phyloP scores from a whole-genome alignment of 64 coral and sea anemone species.

The Actinia equina region DNA sequence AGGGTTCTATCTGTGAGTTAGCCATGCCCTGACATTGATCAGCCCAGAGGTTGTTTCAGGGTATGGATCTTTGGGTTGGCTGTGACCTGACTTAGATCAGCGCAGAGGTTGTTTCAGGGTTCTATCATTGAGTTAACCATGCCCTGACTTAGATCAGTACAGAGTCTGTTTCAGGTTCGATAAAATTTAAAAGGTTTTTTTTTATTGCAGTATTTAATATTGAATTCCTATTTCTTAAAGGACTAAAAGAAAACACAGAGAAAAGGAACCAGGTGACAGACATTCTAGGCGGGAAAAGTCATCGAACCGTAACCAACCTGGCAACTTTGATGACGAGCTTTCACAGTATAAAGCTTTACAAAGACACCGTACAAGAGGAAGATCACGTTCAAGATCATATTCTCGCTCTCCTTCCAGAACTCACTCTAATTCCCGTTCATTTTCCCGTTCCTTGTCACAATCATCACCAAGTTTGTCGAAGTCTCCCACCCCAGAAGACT shows the following conservation, averaged over 20 bases:
- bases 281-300: not conserved
- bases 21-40: too few species aligned
- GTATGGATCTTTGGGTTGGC: too few species aligned
- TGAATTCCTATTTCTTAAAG: not conserved
- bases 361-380: conserved; percentile 9
- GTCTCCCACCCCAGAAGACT: conserved; percentile 61
- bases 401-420: conserved; percentile 37
- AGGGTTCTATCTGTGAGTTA: too few species aligned
- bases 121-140: too few species aligned
- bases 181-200: too few species aligned
- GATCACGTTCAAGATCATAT: conserved; percentile 17
- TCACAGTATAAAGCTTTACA: conserved; percentile 47
- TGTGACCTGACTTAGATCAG: too few species aligned
- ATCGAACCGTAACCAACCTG: not conserved
- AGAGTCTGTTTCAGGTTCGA: too few species aligned
- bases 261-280: not conserved
- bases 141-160: too few species aligned
- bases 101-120: too few species aligned
- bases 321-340: conserved; percentile 60
- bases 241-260: conserved; percentile 31
- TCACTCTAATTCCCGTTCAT: conserved; percentile 32
- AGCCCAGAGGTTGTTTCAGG: too few species aligned
- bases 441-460: conserved; percentile 37
- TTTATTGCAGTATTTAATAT: not conserved
- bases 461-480: conserved; percentile 41